Base-by-base conservation (phyloP, 2,888 invertebrate species). In the Yponomeuta sedellus region DNA sequence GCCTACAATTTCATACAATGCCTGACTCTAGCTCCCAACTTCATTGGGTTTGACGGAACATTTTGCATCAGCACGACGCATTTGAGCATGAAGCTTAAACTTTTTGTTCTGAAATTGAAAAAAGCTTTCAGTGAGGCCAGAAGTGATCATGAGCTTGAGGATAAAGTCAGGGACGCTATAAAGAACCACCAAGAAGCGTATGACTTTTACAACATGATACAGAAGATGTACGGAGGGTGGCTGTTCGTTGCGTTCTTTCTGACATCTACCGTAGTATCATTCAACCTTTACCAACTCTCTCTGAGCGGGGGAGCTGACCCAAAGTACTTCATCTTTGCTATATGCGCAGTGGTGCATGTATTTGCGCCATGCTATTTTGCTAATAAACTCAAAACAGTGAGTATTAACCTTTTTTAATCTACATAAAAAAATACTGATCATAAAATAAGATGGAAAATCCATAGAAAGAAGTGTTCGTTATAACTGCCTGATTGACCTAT, bases 21-120 rank as follows among this genome's bases (percentile, higher is more conserved):
- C 40, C 44, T 81, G 0, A 70, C 78, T 6, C 72, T 87, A 0
- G 72, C 77, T 1, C 80, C 81, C 2, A 79, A 80, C 56, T 87
- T 79, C 67, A 71, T 75, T 5, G 86, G 86, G 1, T 80, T 86
- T 12, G 88, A 86, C 56, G 85, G 85, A 0, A 84, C 83, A 0
- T 86, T 85, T 67, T 85, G 86, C 66, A 85, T 87, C 64, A 81
- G 82, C 0, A 82, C 80, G 0, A 82, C 80, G 0, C 85, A 87
- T 69, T 71, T 86, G 39, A 73, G 81, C 8, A 71, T 87, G 1
- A 88, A 87, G 69, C 67, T 88, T 16, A 85, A 86, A 71, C 67
- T 88, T 59, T 70, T 86, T 68, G 68, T 74, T 0, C 75, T 77
- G 58, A 83, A 82, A 68, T 71, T 84, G 39, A 52, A 74, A 0